Conservation (phyloP, 2,888 invertebrate species). For the Petrolisthes manimaculis region DNA sequence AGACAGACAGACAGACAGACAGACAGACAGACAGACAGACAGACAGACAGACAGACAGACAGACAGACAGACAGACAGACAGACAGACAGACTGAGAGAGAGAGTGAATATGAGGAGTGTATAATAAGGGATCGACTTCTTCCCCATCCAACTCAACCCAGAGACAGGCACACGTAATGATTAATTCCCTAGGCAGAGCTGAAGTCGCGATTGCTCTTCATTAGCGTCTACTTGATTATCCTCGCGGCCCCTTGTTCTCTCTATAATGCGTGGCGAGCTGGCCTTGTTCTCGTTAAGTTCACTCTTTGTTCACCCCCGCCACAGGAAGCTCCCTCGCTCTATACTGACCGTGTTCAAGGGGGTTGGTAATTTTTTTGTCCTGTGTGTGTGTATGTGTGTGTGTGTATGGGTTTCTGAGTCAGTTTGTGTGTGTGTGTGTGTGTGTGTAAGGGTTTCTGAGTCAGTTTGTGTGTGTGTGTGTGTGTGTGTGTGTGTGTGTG, state of each 20-base stretch:
- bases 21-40: too few relatives aligned
- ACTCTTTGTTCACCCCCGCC: background rate
- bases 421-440: background rate
- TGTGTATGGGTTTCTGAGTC: background rate
- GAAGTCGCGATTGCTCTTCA: conserved; percentile 17
- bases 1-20: too few relatives aligned
- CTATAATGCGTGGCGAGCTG: background rate
- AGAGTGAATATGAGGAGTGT: background rate
- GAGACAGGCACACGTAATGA: conserved; percentile 33
- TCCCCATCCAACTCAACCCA: background rate
- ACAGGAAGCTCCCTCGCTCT: background rate
- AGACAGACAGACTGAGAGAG: background rate
- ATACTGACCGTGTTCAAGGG: background rate
- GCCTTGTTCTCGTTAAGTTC: conserved; percentile 32
- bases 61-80: too few relatives aligned
- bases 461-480: background rate
- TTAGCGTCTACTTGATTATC: conserved; percentile 29
- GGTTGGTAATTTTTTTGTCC: background rate
- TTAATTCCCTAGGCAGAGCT: conserved; percentile 29
- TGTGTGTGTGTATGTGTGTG: background rate
- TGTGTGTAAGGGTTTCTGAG: background rate
- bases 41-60: too few relatives aligned
- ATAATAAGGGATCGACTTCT: conserved; percentile 1
- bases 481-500: background rate
- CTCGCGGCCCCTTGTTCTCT: conserved; percentile 12